Conservation (phyloP, 2,113 vertebrate genomes). For the Ursus arctos region DNA sequence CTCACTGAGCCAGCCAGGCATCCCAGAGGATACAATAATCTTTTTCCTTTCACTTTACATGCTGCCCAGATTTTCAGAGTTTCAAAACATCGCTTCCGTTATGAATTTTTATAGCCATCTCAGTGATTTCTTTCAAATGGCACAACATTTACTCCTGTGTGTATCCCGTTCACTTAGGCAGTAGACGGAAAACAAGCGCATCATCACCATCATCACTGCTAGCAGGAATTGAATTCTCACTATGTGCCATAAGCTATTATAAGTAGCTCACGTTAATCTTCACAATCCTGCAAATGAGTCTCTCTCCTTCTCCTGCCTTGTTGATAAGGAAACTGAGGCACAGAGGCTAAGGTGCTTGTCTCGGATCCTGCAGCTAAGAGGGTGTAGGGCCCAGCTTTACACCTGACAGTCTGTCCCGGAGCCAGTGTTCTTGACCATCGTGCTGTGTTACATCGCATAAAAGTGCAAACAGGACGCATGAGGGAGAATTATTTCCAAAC, state of each 20-base stretch:
- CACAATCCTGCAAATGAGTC: not conserved
- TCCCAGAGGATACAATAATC: not conserved
- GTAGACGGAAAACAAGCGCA: not conserved
- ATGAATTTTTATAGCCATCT: not conserved
- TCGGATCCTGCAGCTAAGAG: not conserved
- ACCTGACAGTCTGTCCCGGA: not conserved
- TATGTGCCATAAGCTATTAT: not conserved
- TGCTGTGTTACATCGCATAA: not conserved
- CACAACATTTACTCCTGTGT: not conserved
- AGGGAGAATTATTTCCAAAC: not conserved
- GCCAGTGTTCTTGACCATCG: not conserved
- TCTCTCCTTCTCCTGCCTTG: not conserved
- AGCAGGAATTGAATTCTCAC: not conserved
- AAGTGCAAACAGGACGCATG: not conserved
- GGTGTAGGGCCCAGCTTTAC: not conserved
- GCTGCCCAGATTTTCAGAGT: not conserved
- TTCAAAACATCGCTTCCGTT: conserved; percentile 16
- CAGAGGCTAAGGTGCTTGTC: not conserved
- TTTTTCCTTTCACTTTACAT: not conserved
- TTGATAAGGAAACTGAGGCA: not conserved
- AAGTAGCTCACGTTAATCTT: not conserved
- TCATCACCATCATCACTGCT: not conserved
- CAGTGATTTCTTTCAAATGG: not conserved
- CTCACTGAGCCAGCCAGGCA: not conserved
- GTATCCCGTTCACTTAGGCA: not conserved